Percentiles rank a stretch among this genome's conserved stretches.
Conservation (phyloP, 2,113 vertebrate species). For the Montifringilla adamsi region DNA sequence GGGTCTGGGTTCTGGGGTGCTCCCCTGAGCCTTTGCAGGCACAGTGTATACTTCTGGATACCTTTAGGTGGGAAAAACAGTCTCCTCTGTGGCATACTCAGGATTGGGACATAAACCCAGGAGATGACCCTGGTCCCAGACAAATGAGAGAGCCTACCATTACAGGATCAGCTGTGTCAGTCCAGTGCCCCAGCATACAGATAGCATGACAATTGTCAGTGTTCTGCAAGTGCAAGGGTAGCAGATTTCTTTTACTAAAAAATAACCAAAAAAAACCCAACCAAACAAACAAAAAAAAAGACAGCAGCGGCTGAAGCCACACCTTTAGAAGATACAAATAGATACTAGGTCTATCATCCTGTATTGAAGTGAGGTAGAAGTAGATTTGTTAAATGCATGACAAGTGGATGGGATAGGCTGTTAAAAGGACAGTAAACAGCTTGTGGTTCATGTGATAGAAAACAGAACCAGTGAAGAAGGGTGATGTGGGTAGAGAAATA, state of each 20-base stretch:
- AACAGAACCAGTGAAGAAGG: not conserved
- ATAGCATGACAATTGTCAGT: not conserved
- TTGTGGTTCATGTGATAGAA: not conserved
- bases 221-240: not conserved
- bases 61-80: not conserved
- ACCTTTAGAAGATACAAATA: not conserved
- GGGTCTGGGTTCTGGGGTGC: not conserved
- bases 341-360: not conserved
- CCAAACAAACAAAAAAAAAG: too few species aligned
- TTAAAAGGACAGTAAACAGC: not conserved
- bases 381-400: not conserved
- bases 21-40: not conserved
- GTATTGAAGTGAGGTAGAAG: not conserved
- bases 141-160: not conserved
- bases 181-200: not conserved
- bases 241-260: not conserved
- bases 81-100: not conserved
- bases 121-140: not conserved
- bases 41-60: not conserved
- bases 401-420: not conserved
- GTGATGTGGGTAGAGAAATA: not conserved
- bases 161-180: not conserved
- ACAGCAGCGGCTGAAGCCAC: not conserved
- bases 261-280: not conserved
- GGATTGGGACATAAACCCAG: not conserved